Conservation (phyloP, 2,797 vertebrate genomes). For the Crenichthys baileyi region DNA sequence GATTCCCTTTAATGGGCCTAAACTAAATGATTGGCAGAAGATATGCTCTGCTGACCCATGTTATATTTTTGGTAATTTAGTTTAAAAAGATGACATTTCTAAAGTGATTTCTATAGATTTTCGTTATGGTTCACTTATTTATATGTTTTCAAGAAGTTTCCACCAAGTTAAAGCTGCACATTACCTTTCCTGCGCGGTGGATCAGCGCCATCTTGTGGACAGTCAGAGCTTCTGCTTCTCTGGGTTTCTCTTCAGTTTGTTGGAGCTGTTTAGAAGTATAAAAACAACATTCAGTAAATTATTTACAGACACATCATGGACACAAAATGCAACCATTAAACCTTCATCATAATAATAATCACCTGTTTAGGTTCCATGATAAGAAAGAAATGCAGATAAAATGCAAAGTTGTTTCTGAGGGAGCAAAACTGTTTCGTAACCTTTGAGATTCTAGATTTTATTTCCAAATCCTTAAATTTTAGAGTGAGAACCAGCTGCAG, state of each 20-base stretch:
- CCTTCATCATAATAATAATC: neutral
- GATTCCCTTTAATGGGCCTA: neutral
- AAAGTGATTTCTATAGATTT: rapidly evolving
- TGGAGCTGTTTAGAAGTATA: neutral
- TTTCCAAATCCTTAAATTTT: neutral
- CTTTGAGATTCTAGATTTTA: neutral
- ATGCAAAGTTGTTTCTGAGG: neutral
- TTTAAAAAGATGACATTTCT: neutral
- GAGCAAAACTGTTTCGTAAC: neutral
- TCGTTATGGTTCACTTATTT: neutral
- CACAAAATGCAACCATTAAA: neutral
- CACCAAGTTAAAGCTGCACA: neutral
- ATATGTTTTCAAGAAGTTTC: neutral
- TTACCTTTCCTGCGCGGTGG: rapidly evolving
- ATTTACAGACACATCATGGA: neutral
- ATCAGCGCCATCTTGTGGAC: conserved; percentile 28
- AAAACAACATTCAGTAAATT: neutral
- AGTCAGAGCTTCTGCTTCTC: rapidly evolving
- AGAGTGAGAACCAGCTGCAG: neutral
- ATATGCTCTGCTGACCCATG: neutral
- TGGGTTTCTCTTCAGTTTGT: rapidly evolving
- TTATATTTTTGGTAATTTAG: neutral
- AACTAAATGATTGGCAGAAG: neutral
- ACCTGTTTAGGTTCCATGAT: too few relatives aligned
- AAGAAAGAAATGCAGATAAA: rapidly evolving